phyloP scores from a whole-genome alignment of 2,113 vertebrate genomes.

The Tor tambroides region DNA sequence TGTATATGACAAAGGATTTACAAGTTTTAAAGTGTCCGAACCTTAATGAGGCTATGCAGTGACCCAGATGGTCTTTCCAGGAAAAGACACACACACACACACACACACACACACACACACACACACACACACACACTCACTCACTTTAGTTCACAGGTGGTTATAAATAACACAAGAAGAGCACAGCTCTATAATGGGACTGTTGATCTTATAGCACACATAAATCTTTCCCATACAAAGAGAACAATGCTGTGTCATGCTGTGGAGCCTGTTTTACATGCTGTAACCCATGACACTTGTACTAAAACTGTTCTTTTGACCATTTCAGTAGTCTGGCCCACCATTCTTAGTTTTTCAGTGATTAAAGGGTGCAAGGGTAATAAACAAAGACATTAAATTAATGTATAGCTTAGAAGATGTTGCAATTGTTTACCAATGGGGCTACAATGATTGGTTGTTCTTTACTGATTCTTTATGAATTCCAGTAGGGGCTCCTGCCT shows the following conservation, averaged over 20 bases:
- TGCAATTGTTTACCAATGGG: conserved; percentile 10
- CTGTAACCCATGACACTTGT: conserved; percentile 7
- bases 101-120: background rate
- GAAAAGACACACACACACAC: background rate
- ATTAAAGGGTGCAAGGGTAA: background rate
- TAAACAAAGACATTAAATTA: conserved; percentile 34
- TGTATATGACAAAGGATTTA: background rate
- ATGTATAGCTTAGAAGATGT: background rate
- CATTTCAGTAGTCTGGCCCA: background rate
- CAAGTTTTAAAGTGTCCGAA: background rate
- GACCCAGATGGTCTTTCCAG: background rate
- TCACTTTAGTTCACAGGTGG: background rate
- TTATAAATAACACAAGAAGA: conserved; percentile 32
- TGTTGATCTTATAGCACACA: background rate
- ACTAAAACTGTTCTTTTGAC: background rate
- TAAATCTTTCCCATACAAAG: conserved; percentile 47
- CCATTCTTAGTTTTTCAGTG: background rate
- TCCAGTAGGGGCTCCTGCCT: conserved; percentile 62
- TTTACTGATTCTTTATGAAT: conserved; percentile 63
- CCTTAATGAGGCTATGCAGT: background rate
- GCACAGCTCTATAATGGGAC: conserved; percentile 8
- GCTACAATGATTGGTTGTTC: conserved; percentile 43
- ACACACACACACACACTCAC: background rate
- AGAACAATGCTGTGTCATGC: conserved; percentile 39
- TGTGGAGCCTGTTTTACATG: conserved; percentile 19